A percentile compares a stretch with the other conserved stretches of the same genome.
These are phyloP conservation scores for Aricia agestis DNA, from an alignment of 1,140 invertebrate species.

Conservation along the genomic window DNA sequence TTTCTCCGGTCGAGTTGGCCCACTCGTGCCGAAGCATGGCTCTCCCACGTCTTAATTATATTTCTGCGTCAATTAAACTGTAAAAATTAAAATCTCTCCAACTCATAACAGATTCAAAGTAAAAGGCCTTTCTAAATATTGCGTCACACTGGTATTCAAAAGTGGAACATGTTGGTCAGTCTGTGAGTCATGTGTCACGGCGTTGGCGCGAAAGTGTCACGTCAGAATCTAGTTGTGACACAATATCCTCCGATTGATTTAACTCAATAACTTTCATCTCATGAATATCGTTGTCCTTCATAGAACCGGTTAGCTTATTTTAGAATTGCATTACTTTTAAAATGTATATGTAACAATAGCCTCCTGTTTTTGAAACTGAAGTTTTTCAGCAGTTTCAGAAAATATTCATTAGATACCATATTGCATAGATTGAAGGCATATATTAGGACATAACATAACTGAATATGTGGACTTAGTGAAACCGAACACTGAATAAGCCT, in stretches of 20 bases:
- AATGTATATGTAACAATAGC: too few relatives aligned
- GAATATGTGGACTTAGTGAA: too few relatives aligned
- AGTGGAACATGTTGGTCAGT: slow-evolving; percentile 1
- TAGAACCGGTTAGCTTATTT: not conserved
- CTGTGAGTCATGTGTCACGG: not conserved
- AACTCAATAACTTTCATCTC: not conserved
- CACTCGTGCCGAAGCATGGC: too few relatives aligned
- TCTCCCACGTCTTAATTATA: too few relatives aligned
- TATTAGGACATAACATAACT: too few relatives aligned
- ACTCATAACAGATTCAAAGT: not conserved
- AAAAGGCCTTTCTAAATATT: slow-evolving; percentile 13
- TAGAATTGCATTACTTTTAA: not conserved
- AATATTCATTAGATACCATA: too few relatives aligned
- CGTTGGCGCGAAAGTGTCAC: slow-evolving; percentile 13
- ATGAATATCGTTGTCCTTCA: not conserved
- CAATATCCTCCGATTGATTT: not conserved
- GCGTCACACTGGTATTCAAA: not conserved
- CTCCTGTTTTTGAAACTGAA: too few relatives aligned
- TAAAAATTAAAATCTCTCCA: not conserved
- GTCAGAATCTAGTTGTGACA: slow-evolving; percentile 4
- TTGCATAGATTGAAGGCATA: too few relatives aligned
- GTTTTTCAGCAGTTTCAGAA: too few relatives aligned
- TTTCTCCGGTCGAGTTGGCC: too few relatives aligned
- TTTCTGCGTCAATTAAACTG: too few relatives aligned
- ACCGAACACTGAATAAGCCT: too few relatives aligned